Conservation (phyloP, 2,797 vertebrate genomes). For the Myotis myotis region DNA sequence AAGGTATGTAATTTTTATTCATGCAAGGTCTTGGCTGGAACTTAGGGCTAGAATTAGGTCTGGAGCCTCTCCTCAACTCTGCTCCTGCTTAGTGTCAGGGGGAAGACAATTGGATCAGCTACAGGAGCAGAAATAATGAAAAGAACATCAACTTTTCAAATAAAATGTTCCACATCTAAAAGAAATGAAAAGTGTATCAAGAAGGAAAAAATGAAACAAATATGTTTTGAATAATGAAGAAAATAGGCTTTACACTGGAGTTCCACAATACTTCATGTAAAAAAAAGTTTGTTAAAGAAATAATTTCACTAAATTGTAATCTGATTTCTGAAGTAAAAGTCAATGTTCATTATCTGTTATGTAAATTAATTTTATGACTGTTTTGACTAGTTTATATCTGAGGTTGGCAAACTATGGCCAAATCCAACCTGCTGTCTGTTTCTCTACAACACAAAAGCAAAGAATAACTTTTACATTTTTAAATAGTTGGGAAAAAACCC, state of each 20-base stretch:
- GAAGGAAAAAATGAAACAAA: background rate
- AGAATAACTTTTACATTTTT: conserved; percentile 1
- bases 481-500: background rate
- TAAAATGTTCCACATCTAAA: background rate
- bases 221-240: background rate
- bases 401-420: background rate
- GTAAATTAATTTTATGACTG: background rate
- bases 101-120: background rate
- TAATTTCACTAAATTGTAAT: background rate
- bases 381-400: background rate
- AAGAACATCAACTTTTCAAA: background rate
- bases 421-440: background rate
- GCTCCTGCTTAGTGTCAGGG: background rate
- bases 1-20: background rate
- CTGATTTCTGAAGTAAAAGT: conserved; percentile 2
- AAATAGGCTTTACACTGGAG: background rate
- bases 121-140: background rate
- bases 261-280: background rate
- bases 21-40: background rate
- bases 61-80: background rate
- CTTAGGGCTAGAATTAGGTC: background rate
- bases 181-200: conserved; percentile 1
- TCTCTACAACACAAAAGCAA: background rate
- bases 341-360: background rate
- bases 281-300: background rate